phyloP scores from a whole-genome alignment of 2,888 invertebrate species.

The Caenorhabditis sinica region DNA sequence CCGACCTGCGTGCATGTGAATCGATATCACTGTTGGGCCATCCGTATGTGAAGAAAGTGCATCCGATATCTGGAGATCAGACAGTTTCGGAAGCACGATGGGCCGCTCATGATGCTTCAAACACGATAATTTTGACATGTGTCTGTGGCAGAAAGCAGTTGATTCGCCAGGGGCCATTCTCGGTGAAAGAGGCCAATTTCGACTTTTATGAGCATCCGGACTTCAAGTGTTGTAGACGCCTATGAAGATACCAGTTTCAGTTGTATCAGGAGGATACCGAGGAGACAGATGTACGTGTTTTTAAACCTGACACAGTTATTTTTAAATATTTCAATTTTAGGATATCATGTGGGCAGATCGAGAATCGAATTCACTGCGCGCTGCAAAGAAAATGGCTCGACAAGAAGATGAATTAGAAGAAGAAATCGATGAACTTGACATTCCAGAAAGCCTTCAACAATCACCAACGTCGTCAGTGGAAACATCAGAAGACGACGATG shows the following conservation, averaged over 20 bases:
- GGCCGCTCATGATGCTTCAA: constrained; percentile 58
- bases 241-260: constrained; percentile 89
- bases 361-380: constrained; percentile 67
- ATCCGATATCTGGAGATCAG: constrained; percentile 67
- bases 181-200: constrained; percentile 90
- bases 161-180: constrained; percentile 94
- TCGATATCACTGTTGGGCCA: constrained; percentile 91
- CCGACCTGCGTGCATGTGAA: constrained; percentile 93
- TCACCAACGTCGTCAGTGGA: background rate
- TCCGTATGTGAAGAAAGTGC: constrained; percentile 89
- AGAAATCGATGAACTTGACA: constrained; percentile 17
- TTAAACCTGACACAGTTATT: too few relatives aligned
- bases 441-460: constrained; percentile 27
- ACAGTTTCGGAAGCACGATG: constrained; percentile 58
- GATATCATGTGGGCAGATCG: constrained; percentile 67
- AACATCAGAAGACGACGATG: constrained; percentile 23
- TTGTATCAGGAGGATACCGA: constrained; percentile 86
- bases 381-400: constrained; percentile 62
- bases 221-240: constrained; percentile 88
- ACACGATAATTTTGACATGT: constrained; percentile 89
- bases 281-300: constrained; percentile 64
- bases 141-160: constrained; percentile 94
- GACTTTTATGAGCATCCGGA: constrained; percentile 90
- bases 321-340: too few relatives aligned
- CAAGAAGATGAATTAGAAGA: constrained; percentile 43